phyloP scores from a whole-genome alignment of 1,140 invertebrate genomes.

The Lepidurus couesii region DNA sequence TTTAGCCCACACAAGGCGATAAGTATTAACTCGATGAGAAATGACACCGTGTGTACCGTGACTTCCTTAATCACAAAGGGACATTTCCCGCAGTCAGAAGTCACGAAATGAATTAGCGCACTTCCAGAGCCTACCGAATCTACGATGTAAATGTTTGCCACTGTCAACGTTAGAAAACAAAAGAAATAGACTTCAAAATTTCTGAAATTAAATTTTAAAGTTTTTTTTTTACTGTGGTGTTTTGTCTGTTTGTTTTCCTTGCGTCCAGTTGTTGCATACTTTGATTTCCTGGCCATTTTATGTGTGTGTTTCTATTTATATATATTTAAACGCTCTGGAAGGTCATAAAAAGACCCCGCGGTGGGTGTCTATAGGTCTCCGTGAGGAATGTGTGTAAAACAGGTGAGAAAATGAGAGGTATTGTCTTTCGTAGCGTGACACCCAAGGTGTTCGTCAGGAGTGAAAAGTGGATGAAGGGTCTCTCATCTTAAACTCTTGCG shows the following conservation, averaged over 20 bases:
- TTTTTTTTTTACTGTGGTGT: too few species aligned
- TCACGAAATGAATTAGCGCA: slow-evolving; percentile 11
- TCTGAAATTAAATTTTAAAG: too few species aligned
- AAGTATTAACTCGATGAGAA: slow-evolving; percentile 11
- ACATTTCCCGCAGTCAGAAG: not conserved
- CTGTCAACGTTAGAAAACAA: not conserved
- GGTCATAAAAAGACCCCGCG: not conserved
- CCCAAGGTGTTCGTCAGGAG: slow-evolving; percentile 5
- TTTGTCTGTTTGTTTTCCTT: not conserved
- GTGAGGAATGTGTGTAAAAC: not conserved
- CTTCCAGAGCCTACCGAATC: not conserved
- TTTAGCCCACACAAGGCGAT: slow-evolving; percentile 21
- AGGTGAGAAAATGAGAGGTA: slow-evolving; percentile 13
- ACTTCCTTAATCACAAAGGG: not conserved
- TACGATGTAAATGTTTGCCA: not conserved
- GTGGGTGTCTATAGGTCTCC: not conserved
- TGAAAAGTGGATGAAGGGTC: slow-evolving; percentile 21
- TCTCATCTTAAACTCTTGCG: slow-evolving; percentile 15
- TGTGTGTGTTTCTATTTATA: not conserved
- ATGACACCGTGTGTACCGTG: slow-evolving; percentile 7
- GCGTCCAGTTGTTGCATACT: not conserved
- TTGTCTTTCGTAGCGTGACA: slow-evolving; percentile 19
- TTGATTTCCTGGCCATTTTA: not conserved
- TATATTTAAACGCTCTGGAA: not conserved
- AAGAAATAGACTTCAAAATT: too few species aligned